Percentiles rank a stretch among this genome's conserved stretches.
These are phyloP conservation scores for Chiroxiphia lanceolata DNA, from an alignment of 2,797 vertebrate species.

Conservation along the genomic window DNA sequence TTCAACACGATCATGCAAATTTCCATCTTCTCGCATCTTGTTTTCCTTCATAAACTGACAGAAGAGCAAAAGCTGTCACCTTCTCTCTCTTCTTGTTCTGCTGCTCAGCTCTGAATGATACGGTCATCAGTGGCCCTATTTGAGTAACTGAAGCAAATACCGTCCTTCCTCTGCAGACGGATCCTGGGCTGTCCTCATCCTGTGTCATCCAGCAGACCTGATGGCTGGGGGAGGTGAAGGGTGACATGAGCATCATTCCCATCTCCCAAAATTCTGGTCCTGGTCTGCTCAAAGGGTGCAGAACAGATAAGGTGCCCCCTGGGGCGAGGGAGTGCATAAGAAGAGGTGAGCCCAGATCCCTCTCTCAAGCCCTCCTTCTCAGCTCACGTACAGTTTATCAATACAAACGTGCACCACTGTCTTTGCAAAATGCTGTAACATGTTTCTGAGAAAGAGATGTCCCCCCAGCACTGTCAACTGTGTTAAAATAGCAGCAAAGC, in stretches of 20 bases:
- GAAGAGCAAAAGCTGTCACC: not conserved
- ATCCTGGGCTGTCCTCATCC: not conserved
- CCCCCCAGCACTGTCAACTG: not conserved
- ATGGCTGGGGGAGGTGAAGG: not conserved
- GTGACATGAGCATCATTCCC: not conserved
- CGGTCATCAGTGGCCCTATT: not conserved
- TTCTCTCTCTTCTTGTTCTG: not conserved
- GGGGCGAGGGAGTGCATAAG: not conserved
- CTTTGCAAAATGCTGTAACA: not conserved
- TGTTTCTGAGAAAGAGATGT: not conserved
- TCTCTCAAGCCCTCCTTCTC: not conserved
- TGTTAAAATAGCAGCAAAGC: not conserved
- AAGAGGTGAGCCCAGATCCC: not conserved
- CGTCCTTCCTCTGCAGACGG: not conserved
- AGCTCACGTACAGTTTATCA: not conserved
- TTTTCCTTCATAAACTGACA: not conserved
- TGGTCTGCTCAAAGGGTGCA: not conserved
- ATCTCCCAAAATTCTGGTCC: not conserved
- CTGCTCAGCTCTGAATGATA: not conserved
- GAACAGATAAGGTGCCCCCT: not conserved
- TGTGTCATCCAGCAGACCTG: not conserved
- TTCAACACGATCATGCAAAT: not conserved
- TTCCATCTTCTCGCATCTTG: not conserved
- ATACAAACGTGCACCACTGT: not conserved
- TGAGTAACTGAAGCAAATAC: not conserved